Conservation (phyloP, 2,888 invertebrate genomes). For the Dione vanillae region DNA sequence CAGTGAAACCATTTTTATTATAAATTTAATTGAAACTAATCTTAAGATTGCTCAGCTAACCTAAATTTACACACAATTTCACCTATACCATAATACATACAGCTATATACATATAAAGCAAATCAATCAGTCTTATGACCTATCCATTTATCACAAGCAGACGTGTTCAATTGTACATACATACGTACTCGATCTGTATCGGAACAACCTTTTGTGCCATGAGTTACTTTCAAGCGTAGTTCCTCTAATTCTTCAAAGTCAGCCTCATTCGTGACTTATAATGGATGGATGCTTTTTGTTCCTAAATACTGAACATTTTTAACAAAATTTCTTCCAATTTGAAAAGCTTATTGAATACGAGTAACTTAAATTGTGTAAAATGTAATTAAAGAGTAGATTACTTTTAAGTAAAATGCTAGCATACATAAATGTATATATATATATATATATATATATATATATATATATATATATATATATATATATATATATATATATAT, state of each 20-base stretch:
- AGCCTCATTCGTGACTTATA: constrained; percentile 43
- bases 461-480: too few species aligned
- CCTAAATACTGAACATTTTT: constrained; percentile 44
- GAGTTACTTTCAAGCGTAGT: constrained; percentile 35
- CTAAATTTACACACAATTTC: neutral
- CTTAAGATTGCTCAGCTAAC: too few species aligned
- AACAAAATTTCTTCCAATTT: constrained; percentile 22
- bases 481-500: too few species aligned
- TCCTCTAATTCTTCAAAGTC: constrained; percentile 48
- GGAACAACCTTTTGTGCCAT: constrained; percentile 34
- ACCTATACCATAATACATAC: neutral
- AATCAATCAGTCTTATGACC: constrained; percentile 24
- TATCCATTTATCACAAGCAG: constrained; percentile 28
- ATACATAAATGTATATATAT: neutral
- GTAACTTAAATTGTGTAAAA: neutral
- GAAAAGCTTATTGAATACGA: neutral
- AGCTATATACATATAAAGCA: neutral
- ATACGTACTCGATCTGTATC: constrained; percentile 31
- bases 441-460: too few species aligned
- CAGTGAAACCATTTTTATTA: too few species aligned
- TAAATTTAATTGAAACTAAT: too few species aligned
- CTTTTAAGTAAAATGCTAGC: too few species aligned
- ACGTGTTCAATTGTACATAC: constrained; percentile 19
- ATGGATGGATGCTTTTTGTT: constrained; percentile 42
- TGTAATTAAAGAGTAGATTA: too few species aligned